phyloP scores from a whole-genome alignment of 2,888 invertebrate species.

The Synergus itoensis region DNA sequence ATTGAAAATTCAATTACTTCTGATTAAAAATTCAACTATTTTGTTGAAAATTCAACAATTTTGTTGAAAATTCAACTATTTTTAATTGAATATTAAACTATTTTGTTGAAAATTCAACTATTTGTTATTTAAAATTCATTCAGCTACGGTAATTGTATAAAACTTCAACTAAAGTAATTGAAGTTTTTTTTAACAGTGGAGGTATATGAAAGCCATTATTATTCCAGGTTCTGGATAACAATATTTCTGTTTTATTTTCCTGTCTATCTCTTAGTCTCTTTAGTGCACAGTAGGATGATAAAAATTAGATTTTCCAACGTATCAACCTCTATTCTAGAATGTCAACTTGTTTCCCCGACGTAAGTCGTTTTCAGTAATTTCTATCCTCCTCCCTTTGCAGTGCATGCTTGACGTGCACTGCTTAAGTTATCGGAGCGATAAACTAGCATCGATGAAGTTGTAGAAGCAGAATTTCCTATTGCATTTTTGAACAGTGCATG shows the following conservation, averaged over 20 bases:
- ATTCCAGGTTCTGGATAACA: neutral
- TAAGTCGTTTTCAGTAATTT: conserved; percentile 26
- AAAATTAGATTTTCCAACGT: conserved; percentile 36
- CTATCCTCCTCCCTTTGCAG: neutral
- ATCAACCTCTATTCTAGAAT: neutral
- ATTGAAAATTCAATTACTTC: no score
- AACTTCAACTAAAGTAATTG: no score
- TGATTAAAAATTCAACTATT: no score
- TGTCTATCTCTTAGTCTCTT: neutral
- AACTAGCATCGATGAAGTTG: conserved; percentile 9
- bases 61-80: no score
- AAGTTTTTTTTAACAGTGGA: no score
- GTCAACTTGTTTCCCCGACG: conserved; percentile 26
- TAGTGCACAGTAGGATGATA: conserved; percentile 22
- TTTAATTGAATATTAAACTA: no score
- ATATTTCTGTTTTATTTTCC: conserved; percentile 4
- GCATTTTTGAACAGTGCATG: conserved; percentile 14
- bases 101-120: no score
- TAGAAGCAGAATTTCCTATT: conserved; percentile 10
- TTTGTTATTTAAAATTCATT: no score
- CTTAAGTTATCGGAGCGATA: conserved; percentile 30
- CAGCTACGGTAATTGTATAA: no score
- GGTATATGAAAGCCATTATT: neutral
- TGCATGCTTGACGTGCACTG: conserved; percentile 30
- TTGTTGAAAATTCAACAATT: no score